A percentile compares a stretch with the other conserved stretches of the same genome.
These are phyloP conservation scores for Folsomia candida DNA, from an alignment of 2,888 invertebrate genomes.

Conservation along the genomic window DNA sequence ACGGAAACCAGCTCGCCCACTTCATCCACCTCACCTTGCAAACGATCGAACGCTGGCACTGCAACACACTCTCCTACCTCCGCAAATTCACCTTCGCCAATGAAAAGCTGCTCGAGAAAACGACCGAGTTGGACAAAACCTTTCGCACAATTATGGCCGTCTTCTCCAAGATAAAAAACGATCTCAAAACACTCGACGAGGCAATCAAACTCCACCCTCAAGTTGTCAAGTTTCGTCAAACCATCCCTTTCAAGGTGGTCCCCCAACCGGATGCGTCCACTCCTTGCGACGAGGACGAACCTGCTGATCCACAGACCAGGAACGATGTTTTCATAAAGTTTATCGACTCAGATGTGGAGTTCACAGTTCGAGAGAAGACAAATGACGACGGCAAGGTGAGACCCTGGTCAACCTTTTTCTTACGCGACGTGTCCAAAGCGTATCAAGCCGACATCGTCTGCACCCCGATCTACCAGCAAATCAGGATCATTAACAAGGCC, in stretches of 20 bases:
- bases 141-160: background rate
- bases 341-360: background rate
- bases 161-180: background rate
- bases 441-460: background rate
- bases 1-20: background rate
- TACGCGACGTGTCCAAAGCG: background rate
- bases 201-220: background rate
- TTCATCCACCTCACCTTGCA: slow-evolving; percentile 7
- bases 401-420: background rate
- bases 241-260: background rate
- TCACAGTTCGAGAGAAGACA: background rate
- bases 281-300: background rate
- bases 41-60: too few species aligned
- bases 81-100: background rate
- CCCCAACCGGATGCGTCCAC: background rate
- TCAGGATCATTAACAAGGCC: background rate
- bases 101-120: background rate
- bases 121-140: background rate
- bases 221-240: background rate
- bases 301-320: background rate
- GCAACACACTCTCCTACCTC: too few species aligned
- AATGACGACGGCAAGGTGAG: background rate
- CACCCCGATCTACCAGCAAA: background rate
- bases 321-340: background rate
- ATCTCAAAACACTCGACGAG: background rate